A percentile compares a stretch with the other conserved stretches of the same genome.
phyloP scores from a whole-genome alignment of 2,113 vertebrate species.

The Aegotheles bennettii region DNA sequence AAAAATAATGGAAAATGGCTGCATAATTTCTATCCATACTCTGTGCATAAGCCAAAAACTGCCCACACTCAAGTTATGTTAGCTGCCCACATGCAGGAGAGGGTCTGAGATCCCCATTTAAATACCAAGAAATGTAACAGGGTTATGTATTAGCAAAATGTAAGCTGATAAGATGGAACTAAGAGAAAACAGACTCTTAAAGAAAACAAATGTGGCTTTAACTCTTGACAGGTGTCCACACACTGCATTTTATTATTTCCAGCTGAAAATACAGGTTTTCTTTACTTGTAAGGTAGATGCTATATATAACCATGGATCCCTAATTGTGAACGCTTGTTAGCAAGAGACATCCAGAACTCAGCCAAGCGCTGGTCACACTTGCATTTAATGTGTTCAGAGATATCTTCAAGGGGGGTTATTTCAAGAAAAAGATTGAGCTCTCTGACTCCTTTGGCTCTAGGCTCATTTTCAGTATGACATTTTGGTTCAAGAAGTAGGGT shows the following conservation, averaged over 20 bases:
- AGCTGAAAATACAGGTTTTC: neutral
- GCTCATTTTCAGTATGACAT: neutral
- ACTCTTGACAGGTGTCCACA: neutral
- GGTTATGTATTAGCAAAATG: neutral
- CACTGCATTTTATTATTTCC: neutral
- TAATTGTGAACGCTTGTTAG: neutral
- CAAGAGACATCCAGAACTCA: neutral
- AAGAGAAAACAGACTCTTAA: neutral
- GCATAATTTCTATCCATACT: neutral
- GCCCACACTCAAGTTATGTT: neutral
- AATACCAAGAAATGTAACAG: neutral
- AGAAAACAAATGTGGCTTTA: neutral
- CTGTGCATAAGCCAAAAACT: neutral
- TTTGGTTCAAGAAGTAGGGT: neutral
- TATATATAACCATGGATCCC: neutral
- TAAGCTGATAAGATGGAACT: neutral
- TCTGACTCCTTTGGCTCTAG: neutral
- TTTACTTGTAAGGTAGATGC: neutral
- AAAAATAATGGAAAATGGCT: neutral
- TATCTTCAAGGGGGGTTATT: neutral
- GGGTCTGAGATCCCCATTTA: neutral
- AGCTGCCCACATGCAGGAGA: neutral
- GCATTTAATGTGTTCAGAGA: neutral
- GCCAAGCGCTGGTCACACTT: neutral
- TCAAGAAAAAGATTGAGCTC: neutral